Evolutionary conservation across 2,113 vertebrate genomes (phyloP), one percentile per base, ranked within the genome.

Genomic region (Microtus oregoni): DNA sequence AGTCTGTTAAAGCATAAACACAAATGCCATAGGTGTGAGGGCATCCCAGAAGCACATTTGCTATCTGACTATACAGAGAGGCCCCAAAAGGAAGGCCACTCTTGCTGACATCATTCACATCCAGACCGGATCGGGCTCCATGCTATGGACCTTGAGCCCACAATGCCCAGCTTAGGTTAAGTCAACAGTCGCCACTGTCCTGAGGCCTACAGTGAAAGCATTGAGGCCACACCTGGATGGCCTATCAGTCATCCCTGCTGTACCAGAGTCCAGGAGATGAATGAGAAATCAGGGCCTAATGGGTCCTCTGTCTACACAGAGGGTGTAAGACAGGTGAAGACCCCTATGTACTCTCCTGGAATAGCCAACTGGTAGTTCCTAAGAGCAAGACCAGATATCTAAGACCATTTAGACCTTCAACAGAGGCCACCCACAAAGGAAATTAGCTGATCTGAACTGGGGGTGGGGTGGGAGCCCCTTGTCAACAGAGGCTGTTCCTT

Each of bases 371-470:
- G 26, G 41, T 8, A 32, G 38, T 30, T 13, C 20, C 58, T 52
- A 20, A 67, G 81, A 86, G 28, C 19, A 32, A 52, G 9, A 5
- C 3, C 22, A 26, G 6, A 19, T 14, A 0, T 17, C 75, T 22
- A 15, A 44, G 47, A 44, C 14, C 63, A 4, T 0, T 12, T 4
- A 26, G 15, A 52, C 41, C 9, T 30, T 83, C n/a, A 55, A 32
- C 61, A 72, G 65, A 44, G 47, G 47, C 47, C 47, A 47, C 47
- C 47, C 47, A 47, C 47, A 10, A 47, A 47, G 47, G 47, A 47
- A 47, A 55, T 19, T 17, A 15, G 35, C 13, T 47, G n/a, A 32
- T 1, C 1, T 1, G 47, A 22, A 52, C 20, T 10, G 0, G 7
- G 7, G 32, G 14, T 47, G 32, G 13, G 55, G 13, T 65, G 10